Base-by-base conservation (phyloP, 2,888 invertebrate species). In the Listrodromus nycthemerus region DNA sequence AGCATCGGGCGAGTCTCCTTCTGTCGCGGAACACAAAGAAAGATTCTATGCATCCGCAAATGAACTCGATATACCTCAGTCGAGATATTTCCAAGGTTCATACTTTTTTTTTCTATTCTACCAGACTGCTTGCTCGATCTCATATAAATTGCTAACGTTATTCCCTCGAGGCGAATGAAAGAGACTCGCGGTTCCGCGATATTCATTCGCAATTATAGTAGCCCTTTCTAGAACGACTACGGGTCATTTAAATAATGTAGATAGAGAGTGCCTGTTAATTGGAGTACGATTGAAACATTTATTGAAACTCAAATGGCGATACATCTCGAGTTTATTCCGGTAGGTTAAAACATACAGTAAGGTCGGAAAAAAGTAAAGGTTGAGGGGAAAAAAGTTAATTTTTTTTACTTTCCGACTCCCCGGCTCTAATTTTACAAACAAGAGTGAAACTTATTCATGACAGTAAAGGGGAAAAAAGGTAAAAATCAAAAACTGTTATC, bases 31-130 rank as follows among this genome's bases (percentile, higher is more conserved):
- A 71, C 71, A 66, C 79, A 75, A 76, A 80, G 75, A 70, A 83
- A 71, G 66, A 83, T 80, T 71, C 83, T 79, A 83, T 80, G 83
- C 79, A 83, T 83, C 75, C 71, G 41, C 66, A 83, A 83, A 79
- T 76, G 78, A 82, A 63, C 50, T 0, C 41, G 69, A 82, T 74
- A 50, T 58, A 75, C 70, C 33, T 65, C 66, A 61, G 70, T 75
- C 61, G 75, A 2, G 10, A 30, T 30, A 61, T 30, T 61, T 61
- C 30, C 27, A n/a, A 61, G 30, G 33, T 75, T 50, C 58, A 71
- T 58, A 70, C 55, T 58, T 50, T 48, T 69, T 48, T 69, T 82
- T 45, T 45, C 65, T 58, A 24, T 75, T 55, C 50, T 37, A 52
- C 66, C 48, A 55, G 37, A 58, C 24, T 30, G 24, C 75, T 66